Base-by-base conservation (phyloP, 2,797 vertebrate species). In the Protosalanx chinensis region DNA sequence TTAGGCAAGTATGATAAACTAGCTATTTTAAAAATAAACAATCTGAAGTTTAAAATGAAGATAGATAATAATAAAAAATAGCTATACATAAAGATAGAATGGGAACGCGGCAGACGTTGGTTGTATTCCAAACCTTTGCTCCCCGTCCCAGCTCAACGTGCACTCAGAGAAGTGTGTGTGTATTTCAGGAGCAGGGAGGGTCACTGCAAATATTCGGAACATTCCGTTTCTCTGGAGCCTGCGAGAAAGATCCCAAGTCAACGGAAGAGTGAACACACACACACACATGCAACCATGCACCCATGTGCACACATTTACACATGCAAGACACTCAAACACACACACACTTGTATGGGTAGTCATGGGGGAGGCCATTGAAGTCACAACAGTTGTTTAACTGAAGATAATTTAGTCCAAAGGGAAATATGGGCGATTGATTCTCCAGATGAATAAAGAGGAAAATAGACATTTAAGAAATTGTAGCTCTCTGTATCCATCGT, bases 341-440 rank as follows among this genome's bases (percentile, higher is more conserved):
- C 41, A 72, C 69, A 77, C 64, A 58, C 53, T 53, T 68, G 66
- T 78, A 6, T 76, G 71, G 72, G 61, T 69, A 32, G 76, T 87
- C 82, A 75, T 68, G 72, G 72, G 80, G 76, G 71, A 77, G 73
- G 72, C 49, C 72, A 81, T 80, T 85, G 77, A 83, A 85, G 85
- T 85, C 78, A 67, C 74, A 81, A 63, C 63, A 78, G 84, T 86
- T 84, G 84, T 88, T 86, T 87, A 92, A 90, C 90, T 88, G 87
- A 81, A 81, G 80, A 87, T 94, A 92, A 93, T 93, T 92, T 89
- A 92, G 87, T 92, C 92, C 89, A 79, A 82, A 85, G 90, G 90
- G 91, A 93, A 80, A 61, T 77, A 68, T 79, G 72, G 81, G 71
- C 85, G 83, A 87, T 73, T 82, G 81, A 85, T 88, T 86, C 84